Evolutionary conservation across 2,797 vertebrate genomes (phyloP).

Genomic region (Pteronotus mesoamericanus): DNA sequence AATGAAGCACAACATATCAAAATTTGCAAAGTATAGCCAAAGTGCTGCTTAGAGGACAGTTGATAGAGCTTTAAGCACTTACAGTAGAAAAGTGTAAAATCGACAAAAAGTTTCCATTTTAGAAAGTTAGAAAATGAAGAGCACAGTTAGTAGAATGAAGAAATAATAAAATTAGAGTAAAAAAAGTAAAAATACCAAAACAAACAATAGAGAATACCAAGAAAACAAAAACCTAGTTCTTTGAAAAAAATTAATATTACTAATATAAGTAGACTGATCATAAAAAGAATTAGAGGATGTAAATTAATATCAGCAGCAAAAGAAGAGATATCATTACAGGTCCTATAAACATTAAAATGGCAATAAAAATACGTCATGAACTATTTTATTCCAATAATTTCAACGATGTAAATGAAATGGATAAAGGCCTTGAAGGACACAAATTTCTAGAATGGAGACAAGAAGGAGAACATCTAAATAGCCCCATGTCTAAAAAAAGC

Average conservation of each 20-base stretch:
- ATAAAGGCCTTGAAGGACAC: background rate
- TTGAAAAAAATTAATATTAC: background rate
- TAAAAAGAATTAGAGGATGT: background rate
- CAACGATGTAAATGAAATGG: background rate
- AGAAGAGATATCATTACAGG: background rate
- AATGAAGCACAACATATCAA: background rate
- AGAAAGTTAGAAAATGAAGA: background rate
- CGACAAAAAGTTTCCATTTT: background rate
- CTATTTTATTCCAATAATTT: background rate
- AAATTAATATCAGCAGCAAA: background rate
- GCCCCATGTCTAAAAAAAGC: background rate
- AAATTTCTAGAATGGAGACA: background rate
- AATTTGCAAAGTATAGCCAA: background rate
- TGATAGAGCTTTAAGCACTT: background rate
- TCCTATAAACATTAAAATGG: background rate
- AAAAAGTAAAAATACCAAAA: background rate
- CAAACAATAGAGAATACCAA: background rate
- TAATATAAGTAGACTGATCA: background rate
- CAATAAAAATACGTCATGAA: background rate
- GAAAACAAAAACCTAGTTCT: background rate
- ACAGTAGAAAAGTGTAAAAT: background rate
- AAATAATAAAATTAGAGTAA: background rate
- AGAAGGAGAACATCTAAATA: background rate
- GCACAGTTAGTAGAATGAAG: background rate
- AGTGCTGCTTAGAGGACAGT: too few relatives aligned